Percentiles rank a stretch among this genome's conserved stretches.
phyloP scores from a whole-genome alignment of 2,888 invertebrate species.

The Tanaodytes sp. region DNA sequence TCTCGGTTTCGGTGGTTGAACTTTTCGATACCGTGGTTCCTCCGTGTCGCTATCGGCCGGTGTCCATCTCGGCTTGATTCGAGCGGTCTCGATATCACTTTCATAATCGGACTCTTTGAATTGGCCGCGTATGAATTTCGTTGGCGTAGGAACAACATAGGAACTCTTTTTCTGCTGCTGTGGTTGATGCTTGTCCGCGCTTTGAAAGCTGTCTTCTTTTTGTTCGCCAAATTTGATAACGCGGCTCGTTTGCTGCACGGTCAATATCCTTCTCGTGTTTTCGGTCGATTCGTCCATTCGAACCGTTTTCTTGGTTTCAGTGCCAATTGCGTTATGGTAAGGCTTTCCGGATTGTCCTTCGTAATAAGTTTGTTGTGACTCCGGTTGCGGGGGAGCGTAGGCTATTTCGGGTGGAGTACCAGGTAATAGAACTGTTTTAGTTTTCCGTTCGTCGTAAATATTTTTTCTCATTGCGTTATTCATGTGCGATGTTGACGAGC shows the following conservation, averaged over 20 bases:
- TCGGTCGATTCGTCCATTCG: conserved; percentile 82
- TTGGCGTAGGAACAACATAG: conserved; percentile 75
- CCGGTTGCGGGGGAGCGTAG: conserved; percentile 74
- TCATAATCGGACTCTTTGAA: conserved; percentile 82
- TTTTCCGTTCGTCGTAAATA: conserved; percentile 54
- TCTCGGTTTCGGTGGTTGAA: conserved; percentile 75
- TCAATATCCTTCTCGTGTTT: conserved; percentile 78
- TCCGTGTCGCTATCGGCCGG: conserved; percentile 77
- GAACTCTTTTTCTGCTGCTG: conserved; percentile 53
- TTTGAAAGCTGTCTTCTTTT: conserved; percentile 27
- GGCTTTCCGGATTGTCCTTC: conserved; percentile 76
- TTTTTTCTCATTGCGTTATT: conserved; percentile 59
- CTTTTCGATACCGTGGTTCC: conserved; percentile 77
- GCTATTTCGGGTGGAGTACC: conserved; percentile 77
- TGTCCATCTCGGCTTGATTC: conserved; percentile 79
- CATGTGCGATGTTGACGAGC: conserved; percentile 68
- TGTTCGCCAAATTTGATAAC: conserved; percentile 79
- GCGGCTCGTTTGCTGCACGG: conserved; percentile 80
- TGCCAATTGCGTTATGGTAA: conserved; percentile 78
- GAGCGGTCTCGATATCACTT: conserved; percentile 78
- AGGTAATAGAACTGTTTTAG: conserved; percentile 74
- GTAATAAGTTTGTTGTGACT: conserved; percentile 76
- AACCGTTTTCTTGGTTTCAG: conserved; percentile 81
- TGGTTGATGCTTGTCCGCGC: conserved; percentile 41
- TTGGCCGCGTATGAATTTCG: conserved; percentile 79